Evolutionary conservation across 1,140 invertebrate species (phyloP).

Genomic region (Drosophila ercepeae): DNA sequence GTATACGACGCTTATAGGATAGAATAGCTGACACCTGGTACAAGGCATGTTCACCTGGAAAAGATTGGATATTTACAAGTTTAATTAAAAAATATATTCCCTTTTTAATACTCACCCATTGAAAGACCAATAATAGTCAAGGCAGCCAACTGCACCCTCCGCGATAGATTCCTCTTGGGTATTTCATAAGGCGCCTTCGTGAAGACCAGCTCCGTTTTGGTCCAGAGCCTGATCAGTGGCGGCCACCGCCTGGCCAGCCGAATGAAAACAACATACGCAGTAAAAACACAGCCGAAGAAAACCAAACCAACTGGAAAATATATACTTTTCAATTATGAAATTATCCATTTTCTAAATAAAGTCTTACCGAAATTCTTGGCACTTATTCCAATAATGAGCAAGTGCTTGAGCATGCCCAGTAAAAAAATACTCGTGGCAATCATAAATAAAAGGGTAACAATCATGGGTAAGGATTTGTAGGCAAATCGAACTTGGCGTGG

Average conservation of each 20-base stretch:
- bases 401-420: slow-evolving; percentile 46
- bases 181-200: slow-evolving; percentile 60
- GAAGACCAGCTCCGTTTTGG: slow-evolving; percentile 63
- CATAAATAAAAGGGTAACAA: slow-evolving; percentile 57
- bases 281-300: slow-evolving; percentile 56
- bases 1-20: slow-evolving; percentile 26
- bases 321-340: background rate
- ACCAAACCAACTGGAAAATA: slow-evolving; percentile 60
- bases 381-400: slow-evolving; percentile 61
- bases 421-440: slow-evolving; percentile 36
- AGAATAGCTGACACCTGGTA: slow-evolving; percentile 53
- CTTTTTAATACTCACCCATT: slow-evolving; percentile 29
- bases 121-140: slow-evolving; percentile 60
- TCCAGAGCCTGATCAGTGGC: slow-evolving; percentile 62
- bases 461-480: slow-evolving; percentile 55
- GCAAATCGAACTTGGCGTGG: slow-evolving; percentile 55
- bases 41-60: slow-evolving; percentile 63
- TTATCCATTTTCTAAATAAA: too few relatives aligned
- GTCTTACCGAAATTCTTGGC: slow-evolving; percentile 77
- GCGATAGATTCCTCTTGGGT: slow-evolving; percentile 39
- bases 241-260: slow-evolving; percentile 67
- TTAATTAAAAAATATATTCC: too few relatives aligned
- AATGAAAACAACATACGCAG: slow-evolving; percentile 56
- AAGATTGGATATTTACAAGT: too few relatives aligned
- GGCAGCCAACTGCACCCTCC: slow-evolving; percentile 62